These are phyloP conservation scores for Odocoileus virginianus DNA, from an alignment of 2,113 vertebrate genomes.

Conservation along the genomic window DNA sequence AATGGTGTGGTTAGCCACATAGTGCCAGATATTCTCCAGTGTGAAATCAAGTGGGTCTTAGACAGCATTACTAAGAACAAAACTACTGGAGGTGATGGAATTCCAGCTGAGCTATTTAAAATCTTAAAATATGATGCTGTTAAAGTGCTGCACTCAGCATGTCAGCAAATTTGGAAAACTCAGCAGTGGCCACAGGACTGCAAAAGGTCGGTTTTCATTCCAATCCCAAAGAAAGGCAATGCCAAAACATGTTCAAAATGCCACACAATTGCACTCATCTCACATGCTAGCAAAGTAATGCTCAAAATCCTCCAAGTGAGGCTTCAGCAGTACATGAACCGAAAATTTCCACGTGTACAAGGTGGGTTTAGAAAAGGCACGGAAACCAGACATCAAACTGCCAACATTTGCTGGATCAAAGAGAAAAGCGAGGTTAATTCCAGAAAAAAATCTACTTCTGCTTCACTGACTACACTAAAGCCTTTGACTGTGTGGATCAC, in stretches of 20 bases:
- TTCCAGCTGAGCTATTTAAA: background rate
- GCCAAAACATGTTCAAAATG: background rate
- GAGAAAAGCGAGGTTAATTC: background rate
- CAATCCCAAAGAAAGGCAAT: background rate
- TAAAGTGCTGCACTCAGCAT: background rate
- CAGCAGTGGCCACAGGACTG: background rate
- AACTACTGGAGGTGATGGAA: background rate
- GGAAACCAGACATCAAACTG: background rate
- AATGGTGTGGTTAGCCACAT: background rate
- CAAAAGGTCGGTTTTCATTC: background rate
- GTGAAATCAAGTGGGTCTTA: background rate
- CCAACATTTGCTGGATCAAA: background rate
- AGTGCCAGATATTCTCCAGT: background rate
- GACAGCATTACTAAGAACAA: background rate
- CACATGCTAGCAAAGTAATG: background rate
- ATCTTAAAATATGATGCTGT: background rate
- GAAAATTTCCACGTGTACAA: background rate
- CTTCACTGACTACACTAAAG: background rate
- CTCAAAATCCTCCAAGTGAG: background rate
- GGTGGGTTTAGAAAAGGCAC: background rate
- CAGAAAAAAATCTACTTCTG: background rate
- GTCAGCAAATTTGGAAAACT: background rate
- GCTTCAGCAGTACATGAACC: background rate
- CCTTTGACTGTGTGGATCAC: background rate
- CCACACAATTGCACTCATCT: background rate